Evolutionary conservation across 2,888 invertebrate genomes (phyloP).

Genomic region (Hirtodrosophila trivittata): DNA sequence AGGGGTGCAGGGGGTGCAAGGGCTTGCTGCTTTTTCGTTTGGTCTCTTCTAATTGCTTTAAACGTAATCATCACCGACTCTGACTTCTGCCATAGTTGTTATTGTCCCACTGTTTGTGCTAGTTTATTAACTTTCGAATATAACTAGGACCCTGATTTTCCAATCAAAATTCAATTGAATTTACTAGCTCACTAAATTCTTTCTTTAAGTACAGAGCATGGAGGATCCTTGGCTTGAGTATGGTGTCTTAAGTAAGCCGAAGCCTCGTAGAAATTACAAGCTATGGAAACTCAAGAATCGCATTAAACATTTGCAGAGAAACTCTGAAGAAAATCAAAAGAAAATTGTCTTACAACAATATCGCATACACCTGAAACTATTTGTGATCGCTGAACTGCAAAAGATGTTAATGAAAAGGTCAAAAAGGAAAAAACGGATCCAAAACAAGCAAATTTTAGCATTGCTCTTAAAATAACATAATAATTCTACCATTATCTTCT

Average conservation of each 20-base stretch:
- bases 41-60: constrained; percentile 71
- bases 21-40: constrained; percentile 35
- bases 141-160: constrained; percentile 41
- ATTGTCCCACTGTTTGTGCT: constrained; percentile 26
- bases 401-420: background rate
- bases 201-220: constrained; percentile 11
- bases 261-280: background rate
- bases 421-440: background rate
- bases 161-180: constrained; percentile 48
- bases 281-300: constrained; percentile 3
- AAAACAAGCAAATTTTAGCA: background rate
- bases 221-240: constrained; percentile 35
- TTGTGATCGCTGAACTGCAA: constrained; percentile 42
- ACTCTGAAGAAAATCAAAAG: background rate
- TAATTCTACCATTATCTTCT: constrained; percentile 11
- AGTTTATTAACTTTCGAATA: constrained; percentile 59
- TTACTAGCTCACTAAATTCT: constrained; percentile 13
- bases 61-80: constrained; percentile 70
- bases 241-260: constrained; percentile 9
- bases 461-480: constrained; percentile 10
- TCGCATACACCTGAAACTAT: constrained; percentile 26
- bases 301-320: constrained; percentile 3
- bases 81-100: constrained; percentile 30
- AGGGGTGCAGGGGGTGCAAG: constrained; percentile 5
- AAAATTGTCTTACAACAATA: background rate